A percentile compares a stretch with the other conserved stretches of the same genome.
Conservation (phyloP, 2,888 invertebrate genomes). For the Mylabris sibirica region DNA sequence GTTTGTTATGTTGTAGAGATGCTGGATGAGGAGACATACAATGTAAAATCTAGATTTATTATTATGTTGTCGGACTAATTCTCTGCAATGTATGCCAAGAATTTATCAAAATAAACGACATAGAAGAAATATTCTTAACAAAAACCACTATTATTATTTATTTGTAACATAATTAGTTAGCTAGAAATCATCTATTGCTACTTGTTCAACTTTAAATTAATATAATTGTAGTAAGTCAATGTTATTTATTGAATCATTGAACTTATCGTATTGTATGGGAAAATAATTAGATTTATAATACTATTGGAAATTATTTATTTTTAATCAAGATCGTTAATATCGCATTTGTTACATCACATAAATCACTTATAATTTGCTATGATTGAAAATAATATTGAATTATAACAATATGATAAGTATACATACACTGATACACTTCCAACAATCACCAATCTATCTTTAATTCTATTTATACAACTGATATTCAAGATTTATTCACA, state of each 20-base stretch:
- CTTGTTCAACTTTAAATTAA: background rate
- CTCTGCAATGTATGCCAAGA: background rate
- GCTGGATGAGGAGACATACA: background rate
- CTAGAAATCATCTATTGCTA: background rate
- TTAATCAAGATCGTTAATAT: background rate
- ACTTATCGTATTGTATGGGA: conserved; percentile 13
- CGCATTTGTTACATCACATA: background rate
- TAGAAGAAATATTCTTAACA: too few relatives aligned
- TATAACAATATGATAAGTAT: background rate
- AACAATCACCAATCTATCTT: background rate
- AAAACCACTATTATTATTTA: background rate
- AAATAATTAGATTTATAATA: background rate
- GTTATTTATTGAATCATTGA: conserved; percentile 22
- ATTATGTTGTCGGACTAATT: background rate
- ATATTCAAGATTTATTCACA: too few relatives aligned
- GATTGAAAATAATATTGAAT: background rate
- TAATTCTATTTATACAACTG: too few relatives aligned
- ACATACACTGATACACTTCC: background rate
- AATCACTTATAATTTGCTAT: conserved; percentile 4
- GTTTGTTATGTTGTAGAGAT: background rate
- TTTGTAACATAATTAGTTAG: background rate
- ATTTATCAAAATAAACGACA: background rate
- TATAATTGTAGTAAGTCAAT: conserved; percentile 14
- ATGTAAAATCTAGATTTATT: background rate
- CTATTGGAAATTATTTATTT: background rate